phyloP scores from a whole-genome alignment of 2,113 vertebrate species.

The Spheniscus mendiculus region DNA sequence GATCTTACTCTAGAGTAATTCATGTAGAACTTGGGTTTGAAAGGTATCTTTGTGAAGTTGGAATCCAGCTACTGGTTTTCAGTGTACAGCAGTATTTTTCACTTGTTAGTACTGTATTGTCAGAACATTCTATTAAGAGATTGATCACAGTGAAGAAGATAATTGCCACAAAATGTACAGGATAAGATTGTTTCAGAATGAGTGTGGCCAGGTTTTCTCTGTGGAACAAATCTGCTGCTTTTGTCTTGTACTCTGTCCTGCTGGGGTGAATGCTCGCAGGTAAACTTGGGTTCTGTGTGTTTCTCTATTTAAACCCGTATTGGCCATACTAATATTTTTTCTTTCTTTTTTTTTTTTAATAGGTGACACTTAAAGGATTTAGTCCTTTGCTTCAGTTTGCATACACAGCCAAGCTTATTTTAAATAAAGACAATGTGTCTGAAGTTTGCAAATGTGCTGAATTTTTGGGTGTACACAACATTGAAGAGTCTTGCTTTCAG shows the following conservation, averaged over 20 bases:
- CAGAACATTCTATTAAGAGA: neutral
- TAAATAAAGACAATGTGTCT: constrained; percentile 93
- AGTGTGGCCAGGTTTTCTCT: neutral
- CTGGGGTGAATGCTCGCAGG: neutral
- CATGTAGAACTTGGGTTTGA: neutral
- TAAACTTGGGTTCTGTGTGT: neutral
- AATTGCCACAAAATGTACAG: neutral
- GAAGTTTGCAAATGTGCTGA: constrained; percentile 88
- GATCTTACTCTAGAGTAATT: neutral
- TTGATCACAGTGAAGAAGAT: neutral
- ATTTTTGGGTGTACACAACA: constrained; percentile 86
- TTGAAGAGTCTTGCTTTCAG: constrained; percentile 93
- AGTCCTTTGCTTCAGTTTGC: constrained; percentile 93
- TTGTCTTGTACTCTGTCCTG: neutral
- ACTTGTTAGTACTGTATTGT: neutral
- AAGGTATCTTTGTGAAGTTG: neutral
- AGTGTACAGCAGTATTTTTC: neutral
- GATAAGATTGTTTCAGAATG: neutral
- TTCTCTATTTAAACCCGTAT: neutral
- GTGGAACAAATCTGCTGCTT: neutral
- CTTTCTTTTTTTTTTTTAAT: neutral
- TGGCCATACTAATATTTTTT: neutral
- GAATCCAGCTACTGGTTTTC: neutral
- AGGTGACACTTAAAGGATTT: constrained; percentile 95
- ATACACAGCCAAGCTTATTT: constrained; percentile 91